Evolutionary conservation across 2,888 invertebrate species (phyloP).

Genomic region (Listrodromus nycthemerus): DNA sequence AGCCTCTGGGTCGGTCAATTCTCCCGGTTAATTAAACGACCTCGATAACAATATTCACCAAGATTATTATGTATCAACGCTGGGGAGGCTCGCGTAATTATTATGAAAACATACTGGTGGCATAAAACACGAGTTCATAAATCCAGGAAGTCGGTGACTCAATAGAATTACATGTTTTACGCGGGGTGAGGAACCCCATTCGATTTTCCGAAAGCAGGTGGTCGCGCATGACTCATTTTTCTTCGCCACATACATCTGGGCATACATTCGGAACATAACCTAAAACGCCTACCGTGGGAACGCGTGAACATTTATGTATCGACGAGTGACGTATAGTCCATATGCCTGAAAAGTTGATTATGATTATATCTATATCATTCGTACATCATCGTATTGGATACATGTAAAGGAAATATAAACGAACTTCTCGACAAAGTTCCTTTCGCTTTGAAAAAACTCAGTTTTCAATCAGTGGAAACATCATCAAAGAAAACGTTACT

Average conservation of each 20-base stretch:
- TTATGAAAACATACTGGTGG: background rate
- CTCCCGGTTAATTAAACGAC: background rate
- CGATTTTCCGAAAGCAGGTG: slow-evolving; percentile 66
- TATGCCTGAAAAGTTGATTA: slow-evolving; percentile 27
- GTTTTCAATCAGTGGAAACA: no score
- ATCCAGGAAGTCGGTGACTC: slow-evolving; percentile 54
- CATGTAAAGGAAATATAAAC: no score
- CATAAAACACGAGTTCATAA: slow-evolving; percentile 16
- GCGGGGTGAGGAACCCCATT: slow-evolving; percentile 34
- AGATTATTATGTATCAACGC: slow-evolving; percentile 14
- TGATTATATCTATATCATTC: slow-evolving; percentile 5
- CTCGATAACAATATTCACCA: background rate
- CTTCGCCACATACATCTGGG: slow-evolving; percentile 59
- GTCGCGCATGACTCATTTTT: slow-evolving; percentile 62
- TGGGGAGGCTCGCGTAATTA: background rate
- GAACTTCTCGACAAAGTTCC: no score
- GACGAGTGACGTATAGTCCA: slow-evolving; percentile 1
- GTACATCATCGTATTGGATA: background rate
- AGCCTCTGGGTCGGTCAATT: background rate
- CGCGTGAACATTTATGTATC: slow-evolving; percentile 18
- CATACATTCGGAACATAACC: slow-evolving; percentile 49
- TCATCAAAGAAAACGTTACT: no score
- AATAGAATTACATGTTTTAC: slow-evolving; percentile 47
- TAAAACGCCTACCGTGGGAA: slow-evolving; percentile 23
- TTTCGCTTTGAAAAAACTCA: no score